A percentile compares a stretch with the other conserved stretches of the same genome.
Conservation (phyloP, 2,113 vertebrate genomes). For the Oostethus manadensis region DNA sequence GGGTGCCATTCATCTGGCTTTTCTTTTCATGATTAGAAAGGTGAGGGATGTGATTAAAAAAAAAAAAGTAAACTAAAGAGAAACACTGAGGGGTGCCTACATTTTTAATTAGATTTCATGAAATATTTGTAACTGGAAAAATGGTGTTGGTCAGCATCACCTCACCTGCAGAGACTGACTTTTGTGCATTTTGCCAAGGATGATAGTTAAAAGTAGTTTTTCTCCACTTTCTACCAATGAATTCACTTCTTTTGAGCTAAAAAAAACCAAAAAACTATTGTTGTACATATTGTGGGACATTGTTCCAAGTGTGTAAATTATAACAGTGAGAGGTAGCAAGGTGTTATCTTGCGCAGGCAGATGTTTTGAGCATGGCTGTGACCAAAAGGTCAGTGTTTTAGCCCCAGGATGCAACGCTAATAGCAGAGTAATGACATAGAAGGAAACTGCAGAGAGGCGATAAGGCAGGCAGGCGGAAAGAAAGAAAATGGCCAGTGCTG, state of each 20-base stretch:
- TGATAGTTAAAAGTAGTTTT: background rate
- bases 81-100: slow-evolving; percentile 20
- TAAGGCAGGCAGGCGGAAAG: slow-evolving; percentile 33
- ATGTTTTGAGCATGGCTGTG: slow-evolving; percentile 39
- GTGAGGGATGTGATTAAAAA: slow-evolving; percentile 3
- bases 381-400: slow-evolving; percentile 57
- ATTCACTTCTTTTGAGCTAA: background rate
- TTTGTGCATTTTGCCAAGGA: slow-evolving; percentile 7
- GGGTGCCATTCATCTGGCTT: background rate
- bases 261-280: slow-evolving; percentile 1
- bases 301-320: background rate
- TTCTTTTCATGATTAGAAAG: slow-evolving; percentile 1
- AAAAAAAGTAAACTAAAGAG: background rate
- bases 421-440: slow-evolving; percentile 60
- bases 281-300: slow-evolving; percentile 1
- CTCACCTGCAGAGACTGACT: background rate
- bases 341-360: slow-evolving; percentile 51
- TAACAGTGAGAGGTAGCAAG: background rate
- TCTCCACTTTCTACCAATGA: background rate
- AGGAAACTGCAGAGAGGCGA: slow-evolving; percentile 55
- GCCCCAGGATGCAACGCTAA: slow-evolving; percentile 53
- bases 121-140: slow-evolving; percentile 8
- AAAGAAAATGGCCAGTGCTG: slow-evolving; percentile 49
- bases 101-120: slow-evolving; percentile 28
- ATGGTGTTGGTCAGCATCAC: slow-evolving; percentile 4